A percentile compares a stretch with the other conserved stretches of the same genome.
These are phyloP conservation scores for Frankliniella intonsa DNA, from an alignment of 2,888 invertebrate genomes.

Conservation along the genomic window DNA sequence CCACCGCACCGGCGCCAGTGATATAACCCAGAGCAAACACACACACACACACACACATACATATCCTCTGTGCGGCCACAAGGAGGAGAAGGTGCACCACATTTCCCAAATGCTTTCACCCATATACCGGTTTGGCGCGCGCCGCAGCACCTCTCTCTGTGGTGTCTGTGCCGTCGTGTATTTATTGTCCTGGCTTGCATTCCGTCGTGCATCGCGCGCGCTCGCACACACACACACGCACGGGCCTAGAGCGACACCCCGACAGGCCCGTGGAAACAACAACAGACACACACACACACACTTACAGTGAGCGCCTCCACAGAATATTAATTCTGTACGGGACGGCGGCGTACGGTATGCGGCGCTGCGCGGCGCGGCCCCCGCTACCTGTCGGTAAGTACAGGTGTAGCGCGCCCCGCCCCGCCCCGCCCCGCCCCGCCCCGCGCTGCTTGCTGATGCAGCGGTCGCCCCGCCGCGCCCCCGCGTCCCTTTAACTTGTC, in stretches of 20 bases:
- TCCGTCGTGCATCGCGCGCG: not conserved
- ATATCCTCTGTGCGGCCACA: too few relatives aligned
- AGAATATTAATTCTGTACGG: not conserved
- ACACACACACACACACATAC: too few relatives aligned
- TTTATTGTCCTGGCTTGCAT: not conserved
- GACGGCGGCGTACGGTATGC: not conserved
- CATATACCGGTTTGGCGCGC: not conserved
- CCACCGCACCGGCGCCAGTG: too few relatives aligned
- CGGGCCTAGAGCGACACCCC: not conserved
- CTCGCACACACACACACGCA: slow-evolving; percentile 1
- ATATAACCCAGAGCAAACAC: too few relatives aligned
- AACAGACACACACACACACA: not conserved
- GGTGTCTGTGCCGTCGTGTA: too few relatives aligned
- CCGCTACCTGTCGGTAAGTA: not conserved
- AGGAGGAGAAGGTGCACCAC: not conserved
- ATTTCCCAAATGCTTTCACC: not conserved
- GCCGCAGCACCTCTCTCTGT: not conserved
- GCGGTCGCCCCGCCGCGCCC: too few relatives aligned
- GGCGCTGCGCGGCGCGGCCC: not conserved
- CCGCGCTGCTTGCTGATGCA: too few relatives aligned
- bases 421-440: not conserved
- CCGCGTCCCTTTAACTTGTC: not conserved
- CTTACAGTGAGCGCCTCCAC: not conserved
- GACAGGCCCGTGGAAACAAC: too few relatives aligned
- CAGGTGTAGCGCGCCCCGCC: not conserved